A percentile compares a stretch with the other conserved stretches of the same genome.
Conservation (phyloP, 2,888 invertebrate genomes). For the Lasioglossum zephyrum region DNA sequence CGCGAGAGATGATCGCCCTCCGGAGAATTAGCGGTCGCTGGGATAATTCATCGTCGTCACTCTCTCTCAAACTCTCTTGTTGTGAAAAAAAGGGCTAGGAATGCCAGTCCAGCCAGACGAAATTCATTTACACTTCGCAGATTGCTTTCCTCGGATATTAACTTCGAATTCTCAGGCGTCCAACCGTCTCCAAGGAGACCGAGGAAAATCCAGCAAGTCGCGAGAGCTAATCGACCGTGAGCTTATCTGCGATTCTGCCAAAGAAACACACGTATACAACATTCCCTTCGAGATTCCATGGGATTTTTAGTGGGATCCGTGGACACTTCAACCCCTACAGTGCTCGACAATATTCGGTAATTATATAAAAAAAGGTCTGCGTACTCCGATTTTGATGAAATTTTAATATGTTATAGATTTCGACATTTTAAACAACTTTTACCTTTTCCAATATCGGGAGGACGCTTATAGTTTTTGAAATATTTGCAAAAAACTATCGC, state of each 20-base stretch:
- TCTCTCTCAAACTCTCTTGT: neutral
- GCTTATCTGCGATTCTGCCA: conserved; percentile 3
- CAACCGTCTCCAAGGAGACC: neutral
- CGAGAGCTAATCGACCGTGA: conserved; percentile 15
- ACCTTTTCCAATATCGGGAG: too few species aligned
- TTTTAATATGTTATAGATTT: too few species aligned
- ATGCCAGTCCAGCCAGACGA: neutral
- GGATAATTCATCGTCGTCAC: conserved; percentile 20
- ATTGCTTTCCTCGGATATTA: conserved; percentile 30
- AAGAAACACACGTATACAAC: neutral
- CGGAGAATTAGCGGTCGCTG: conserved; percentile 11
- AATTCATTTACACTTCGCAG: conserved; percentile 28
- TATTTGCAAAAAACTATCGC: too few species aligned
- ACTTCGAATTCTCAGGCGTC: conserved; percentile 22
- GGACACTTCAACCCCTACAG: neutral
- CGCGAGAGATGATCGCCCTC: conserved; percentile 5
- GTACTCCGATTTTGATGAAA: too few species aligned
- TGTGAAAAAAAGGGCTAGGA: neutral
- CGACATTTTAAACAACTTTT: too few species aligned
- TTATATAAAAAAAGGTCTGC: too few species aligned
- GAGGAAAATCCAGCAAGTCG: conserved; percentile 5
- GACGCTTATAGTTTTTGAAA: too few species aligned
- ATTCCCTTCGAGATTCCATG: neutral
- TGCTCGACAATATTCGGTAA: too few species aligned
- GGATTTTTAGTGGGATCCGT: neutral